Base-by-base conservation (phyloP, 2,113 vertebrate genomes). In the Cyprinodon tularosa region DNA sequence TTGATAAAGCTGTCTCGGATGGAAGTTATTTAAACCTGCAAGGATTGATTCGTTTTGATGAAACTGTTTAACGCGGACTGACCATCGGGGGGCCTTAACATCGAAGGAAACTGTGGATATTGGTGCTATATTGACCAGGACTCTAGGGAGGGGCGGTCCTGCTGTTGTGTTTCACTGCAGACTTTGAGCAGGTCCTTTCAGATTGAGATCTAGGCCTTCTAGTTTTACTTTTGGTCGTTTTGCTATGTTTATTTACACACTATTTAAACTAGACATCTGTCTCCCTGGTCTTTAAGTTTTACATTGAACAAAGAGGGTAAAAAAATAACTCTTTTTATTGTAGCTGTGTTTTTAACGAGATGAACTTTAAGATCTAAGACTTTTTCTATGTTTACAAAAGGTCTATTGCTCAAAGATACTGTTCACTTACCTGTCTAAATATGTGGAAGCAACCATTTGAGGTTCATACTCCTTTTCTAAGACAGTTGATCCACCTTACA, bases 21-120 rank as follows among this genome's bases (percentile, higher is more conserved):
- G 72, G 12, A 15, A 67, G 62, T 57, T 85, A 57, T 42, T 81
- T 53, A 75, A 80, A 65, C 57, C 59, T 61, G 36, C 57, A 40
- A 39, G 8, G 47, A 61, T 61, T 63, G 45, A 75, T 77, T 80
- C 7, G 67, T 45, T 77, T 45, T 13, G 67, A 71, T 50, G 20
- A 62, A 53, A 10, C 62, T 36, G 45, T 63, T 12, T 71, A 65
- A 36, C 0, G 9, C 57, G 85, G 78, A 71, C 53, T 57, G 45
- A 15, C 44, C 36, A 72, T 42, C 29, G 45, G 50, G 62, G 47
- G 3, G 14, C 14, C 29, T 20, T 13, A 44, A 61, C 62, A 42
- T 72, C 50, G 20, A 47, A 20, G 8, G 42, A 48, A 48, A 17
- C 39, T 9, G 4, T 6, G 40, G 1, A 3, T 37, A 38, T 13